Evolutionary conservation across 2,113 vertebrate genomes (phyloP).

Genomic region (Ramphastos sulfuratus): DNA sequence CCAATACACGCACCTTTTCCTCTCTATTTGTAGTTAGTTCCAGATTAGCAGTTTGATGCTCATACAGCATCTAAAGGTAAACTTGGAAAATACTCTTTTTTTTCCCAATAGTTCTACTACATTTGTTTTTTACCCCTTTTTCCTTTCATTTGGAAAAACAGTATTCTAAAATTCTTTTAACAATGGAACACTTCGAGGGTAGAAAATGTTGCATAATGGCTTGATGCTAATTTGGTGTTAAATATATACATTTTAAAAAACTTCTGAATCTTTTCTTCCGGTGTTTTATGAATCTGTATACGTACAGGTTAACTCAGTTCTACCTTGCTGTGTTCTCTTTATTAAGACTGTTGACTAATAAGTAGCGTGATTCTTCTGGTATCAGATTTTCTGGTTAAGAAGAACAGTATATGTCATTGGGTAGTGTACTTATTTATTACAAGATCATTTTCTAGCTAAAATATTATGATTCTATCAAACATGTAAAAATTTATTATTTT

Average conservation of each 20-base stretch:
- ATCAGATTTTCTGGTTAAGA: neutral
- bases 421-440: neutral
- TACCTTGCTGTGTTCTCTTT: neutral
- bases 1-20: neutral
- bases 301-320: neutral
- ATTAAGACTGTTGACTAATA: neutral
- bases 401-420: neutral
- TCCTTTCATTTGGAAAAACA: neutral
- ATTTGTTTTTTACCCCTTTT: neutral
- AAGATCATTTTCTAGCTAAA: neutral
- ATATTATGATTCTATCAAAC: neutral
- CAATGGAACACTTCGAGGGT: neutral
- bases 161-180: neutral
- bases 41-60: neutral
- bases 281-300: neutral
- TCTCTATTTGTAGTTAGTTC: neutral
- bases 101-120: neutral
- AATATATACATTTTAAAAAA: neutral
- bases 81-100: neutral
- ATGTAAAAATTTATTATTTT: neutral
- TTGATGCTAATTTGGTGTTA: neutral
- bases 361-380: neutral
- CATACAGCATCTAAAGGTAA: neutral
- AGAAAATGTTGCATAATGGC: neutral
- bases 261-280: neutral